Evolutionary conservation across 2,888 invertebrate genomes (phyloP), one percentile per base, ranked within the genome.

Genomic region (Acronicta alni): DNA sequence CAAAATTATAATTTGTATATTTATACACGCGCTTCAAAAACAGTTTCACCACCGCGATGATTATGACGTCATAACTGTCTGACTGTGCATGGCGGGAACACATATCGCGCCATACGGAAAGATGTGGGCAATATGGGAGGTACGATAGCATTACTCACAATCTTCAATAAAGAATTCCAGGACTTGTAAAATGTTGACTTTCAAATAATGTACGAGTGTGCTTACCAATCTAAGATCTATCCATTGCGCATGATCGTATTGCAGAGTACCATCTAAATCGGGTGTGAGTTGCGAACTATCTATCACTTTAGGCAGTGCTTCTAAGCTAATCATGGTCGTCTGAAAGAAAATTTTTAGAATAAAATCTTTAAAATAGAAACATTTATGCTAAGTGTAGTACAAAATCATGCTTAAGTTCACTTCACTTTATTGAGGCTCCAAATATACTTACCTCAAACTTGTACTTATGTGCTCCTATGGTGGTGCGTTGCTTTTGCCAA

Each of bases 401-500:
- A 18, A 60, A 18, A 35, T 9, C 6, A n/a, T 14, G 1, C 0
- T 10, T 2, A 15, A 3, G n/a, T 47, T n/a, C 30, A 3, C 0
- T n/a, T 20, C 3, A 9, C 12, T 39, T 4, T 10, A 30, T 7
- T 30, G 5, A 2, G 6, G 7, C 17, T 55, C 30, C 0, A 18
- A 17, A 23, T 10, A 30, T 18, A 67, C 72, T 80, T 92, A 98
- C 98, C 96, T 99, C 99, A 95, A 99, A 99, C 95, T 99, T 99
- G 95, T 99, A 99, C 95, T 99, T 99, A 92, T 99, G 98, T 93
- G 98, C 98, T 85, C 98, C 98, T 86, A 99, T 96, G 75, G 98
- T 98, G 80, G 99, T 99, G 88, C 99, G 97, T 94, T 99, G 99
- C 94, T 99, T 99, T 94, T 99, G 99, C 99, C 99, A 99, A 95